phyloP scores from a whole-genome alignment of 2,113 vertebrate species.

The Jaculus jaculus region DNA sequence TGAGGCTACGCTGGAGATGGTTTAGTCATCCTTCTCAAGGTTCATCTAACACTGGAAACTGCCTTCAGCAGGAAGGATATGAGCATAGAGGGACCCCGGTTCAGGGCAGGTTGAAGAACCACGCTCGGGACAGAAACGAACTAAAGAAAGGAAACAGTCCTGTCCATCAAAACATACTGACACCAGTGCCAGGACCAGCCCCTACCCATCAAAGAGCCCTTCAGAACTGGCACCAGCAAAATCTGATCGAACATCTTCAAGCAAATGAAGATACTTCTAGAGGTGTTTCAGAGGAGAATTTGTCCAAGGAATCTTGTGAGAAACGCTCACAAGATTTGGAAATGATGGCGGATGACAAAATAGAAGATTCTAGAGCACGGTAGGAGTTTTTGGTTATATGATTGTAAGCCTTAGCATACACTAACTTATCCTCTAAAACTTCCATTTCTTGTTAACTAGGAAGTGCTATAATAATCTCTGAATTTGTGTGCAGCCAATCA shows the following conservation, averaged over 20 bases:
- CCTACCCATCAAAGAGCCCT: conserved; percentile 87
- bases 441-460: conserved; percentile 61
- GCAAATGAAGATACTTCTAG: conserved; percentile 88
- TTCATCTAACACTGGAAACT: conserved; percentile 90
- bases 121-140: conserved; percentile 92
- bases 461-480: conserved; percentile 42
- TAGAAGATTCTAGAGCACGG: conserved; percentile 90
- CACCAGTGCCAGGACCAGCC: conserved; percentile 88
- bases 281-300: conserved; percentile 81
- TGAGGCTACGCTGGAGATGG: conserved; percentile 97
- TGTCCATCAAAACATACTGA: conserved; percentile 91
- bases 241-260: conserved; percentile 88
- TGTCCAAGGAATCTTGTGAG: conserved; percentile 85
- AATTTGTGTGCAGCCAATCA: conserved; percentile 7
- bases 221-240: conserved; percentile 91
- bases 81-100: conserved; percentile 92
- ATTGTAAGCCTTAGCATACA: conserved; percentile 45
- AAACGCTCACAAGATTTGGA: conserved; percentile 86
- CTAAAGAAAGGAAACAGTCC: conserved; percentile 91
- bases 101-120: conserved; percentile 93
- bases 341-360: conserved; percentile 86
- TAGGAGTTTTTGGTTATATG: conserved; percentile 83
- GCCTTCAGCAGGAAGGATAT: conserved; percentile 95
- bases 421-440: conserved; percentile 46
- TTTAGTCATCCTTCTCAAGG: conserved; percentile 96